Evolutionary conservation across 2,113 vertebrate genomes (phyloP).

Genomic region (Panurus biarmicus): DNA sequence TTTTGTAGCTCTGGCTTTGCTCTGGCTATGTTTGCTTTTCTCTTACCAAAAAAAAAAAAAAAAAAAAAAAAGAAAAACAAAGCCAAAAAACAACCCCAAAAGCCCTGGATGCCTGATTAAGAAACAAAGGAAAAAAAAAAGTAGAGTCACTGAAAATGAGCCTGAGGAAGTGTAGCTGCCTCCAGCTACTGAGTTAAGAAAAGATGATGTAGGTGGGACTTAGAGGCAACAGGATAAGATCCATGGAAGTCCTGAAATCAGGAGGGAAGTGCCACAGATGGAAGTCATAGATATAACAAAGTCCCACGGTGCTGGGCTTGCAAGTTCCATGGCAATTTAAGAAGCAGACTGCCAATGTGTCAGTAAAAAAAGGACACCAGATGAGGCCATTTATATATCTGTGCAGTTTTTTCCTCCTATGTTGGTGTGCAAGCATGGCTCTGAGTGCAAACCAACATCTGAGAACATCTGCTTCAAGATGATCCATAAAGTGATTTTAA

Average conservation of each 20-base stretch:
- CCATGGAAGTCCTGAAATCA: not conserved
- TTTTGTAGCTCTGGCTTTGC: not conserved
- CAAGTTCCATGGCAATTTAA: not conserved
- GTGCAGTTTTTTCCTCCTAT: not conserved
- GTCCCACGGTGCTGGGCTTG: not conserved
- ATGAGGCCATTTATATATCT: not conserved
- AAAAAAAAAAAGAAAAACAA: too few relatives aligned
- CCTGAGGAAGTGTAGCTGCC: not conserved
- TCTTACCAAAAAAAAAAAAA: not conserved
- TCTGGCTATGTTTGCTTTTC: not conserved
- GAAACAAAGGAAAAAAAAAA: not conserved
- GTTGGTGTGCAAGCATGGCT: not conserved
- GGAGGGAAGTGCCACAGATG: not conserved
- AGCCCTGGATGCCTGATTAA: not conserved
- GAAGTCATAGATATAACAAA: not conserved
- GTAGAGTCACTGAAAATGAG: not conserved
- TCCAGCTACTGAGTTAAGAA: not conserved
- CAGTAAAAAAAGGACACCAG: not conserved
- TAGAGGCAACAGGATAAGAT: not conserved
- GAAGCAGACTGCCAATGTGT: not conserved
- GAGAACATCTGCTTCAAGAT: not conserved
- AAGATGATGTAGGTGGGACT: not conserved
- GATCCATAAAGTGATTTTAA: not conserved
- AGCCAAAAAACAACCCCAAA: not conserved
- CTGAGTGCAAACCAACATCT: not conserved